Percentiles rank a stretch among this genome's conserved stretches.
Evolutionary conservation across 1,140 invertebrate species (phyloP).

Genomic region (Campodea augens): DNA sequence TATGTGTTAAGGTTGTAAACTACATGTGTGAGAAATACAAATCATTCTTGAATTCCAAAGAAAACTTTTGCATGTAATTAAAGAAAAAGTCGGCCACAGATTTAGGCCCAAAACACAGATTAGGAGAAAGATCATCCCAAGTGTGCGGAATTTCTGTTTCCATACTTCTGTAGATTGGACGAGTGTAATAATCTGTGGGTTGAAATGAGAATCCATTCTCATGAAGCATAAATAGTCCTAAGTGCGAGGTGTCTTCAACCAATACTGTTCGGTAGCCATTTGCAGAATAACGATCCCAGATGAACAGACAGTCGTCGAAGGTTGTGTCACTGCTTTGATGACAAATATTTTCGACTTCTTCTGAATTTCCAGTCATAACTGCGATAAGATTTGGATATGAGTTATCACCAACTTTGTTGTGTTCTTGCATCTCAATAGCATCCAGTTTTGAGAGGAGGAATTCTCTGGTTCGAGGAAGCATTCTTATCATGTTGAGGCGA

Average conservation of each 20-base stretch:
- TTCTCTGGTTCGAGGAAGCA: not conserved
- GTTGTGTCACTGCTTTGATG: not conserved
- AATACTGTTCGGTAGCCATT: conserved; percentile 55
- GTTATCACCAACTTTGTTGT: not conserved
- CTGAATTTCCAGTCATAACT: conserved; percentile 1
- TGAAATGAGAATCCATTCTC: conserved; percentile 53
- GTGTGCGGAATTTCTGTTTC: conserved; percentile 35
- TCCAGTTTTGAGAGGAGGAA: not conserved
- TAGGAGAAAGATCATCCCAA: conserved; percentile 31
- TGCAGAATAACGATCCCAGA: conserved; percentile 21
- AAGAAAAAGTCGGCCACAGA: conserved; percentile 17
- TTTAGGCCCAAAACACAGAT: conserved; percentile 40
- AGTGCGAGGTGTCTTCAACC: conserved; percentile 50
- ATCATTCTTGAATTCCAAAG: not conserved
- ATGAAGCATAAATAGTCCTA: conserved; percentile 62
- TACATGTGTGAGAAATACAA: conserved; percentile 53
- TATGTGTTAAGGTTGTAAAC: conserved; percentile 55
- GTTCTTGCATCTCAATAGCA: not conserved
- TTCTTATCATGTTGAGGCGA: not conserved
- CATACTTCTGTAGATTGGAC: conserved; percentile 43
- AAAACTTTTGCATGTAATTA: not conserved
- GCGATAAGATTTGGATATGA: conserved; percentile 1
- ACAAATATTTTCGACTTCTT: not conserved
- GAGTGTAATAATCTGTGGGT: conserved; percentile 63
- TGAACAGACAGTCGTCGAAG: not conserved